Conservation (phyloP, 2,113 vertebrate species). For the Corythornis cristatus region DNA sequence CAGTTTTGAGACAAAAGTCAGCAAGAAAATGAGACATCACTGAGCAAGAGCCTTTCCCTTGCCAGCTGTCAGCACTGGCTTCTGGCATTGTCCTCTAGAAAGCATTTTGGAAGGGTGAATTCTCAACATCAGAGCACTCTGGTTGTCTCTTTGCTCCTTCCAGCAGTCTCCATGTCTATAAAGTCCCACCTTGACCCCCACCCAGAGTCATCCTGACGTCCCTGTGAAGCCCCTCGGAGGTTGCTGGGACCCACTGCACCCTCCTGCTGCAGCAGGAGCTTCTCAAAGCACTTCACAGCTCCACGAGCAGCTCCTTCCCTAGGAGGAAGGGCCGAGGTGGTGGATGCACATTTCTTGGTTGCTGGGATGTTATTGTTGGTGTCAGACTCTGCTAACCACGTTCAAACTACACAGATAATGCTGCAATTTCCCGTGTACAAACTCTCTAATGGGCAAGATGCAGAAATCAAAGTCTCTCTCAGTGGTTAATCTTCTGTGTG, state of each 20-base stretch:
- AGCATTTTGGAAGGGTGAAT: neutral
- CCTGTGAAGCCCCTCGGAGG: neutral
- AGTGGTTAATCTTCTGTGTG: slow-evolving; percentile 69
- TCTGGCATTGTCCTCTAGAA: neutral
- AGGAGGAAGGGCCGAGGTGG: neutral
- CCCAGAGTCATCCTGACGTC: accelerated
- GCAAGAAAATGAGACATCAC: neutral
- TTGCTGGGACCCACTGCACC: neutral
- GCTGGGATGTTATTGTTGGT: slow-evolving; percentile 75
- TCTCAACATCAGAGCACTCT: neutral
- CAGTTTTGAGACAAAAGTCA: neutral
- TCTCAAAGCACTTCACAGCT: accelerated
- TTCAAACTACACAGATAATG: slow-evolving; percentile 73
- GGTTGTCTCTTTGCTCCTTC: neutral
- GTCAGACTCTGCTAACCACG: slow-evolving; percentile 70
- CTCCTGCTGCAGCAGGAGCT: neutral
- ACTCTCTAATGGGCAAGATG: slow-evolving; percentile 75
- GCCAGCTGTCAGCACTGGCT: neutral
- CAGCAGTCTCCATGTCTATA: neutral
- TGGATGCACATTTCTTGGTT: slow-evolving; percentile 34
- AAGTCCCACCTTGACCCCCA: neutral
- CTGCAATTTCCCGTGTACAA: slow-evolving; percentile 76
- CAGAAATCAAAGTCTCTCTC: slow-evolving; percentile 61
- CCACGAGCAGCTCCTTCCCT: accelerated
- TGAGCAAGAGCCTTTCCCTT: neutral